Evolutionary conservation across 2,113 vertebrate genomes (phyloP).

Genomic region (Theristicus caerulescens): DNA sequence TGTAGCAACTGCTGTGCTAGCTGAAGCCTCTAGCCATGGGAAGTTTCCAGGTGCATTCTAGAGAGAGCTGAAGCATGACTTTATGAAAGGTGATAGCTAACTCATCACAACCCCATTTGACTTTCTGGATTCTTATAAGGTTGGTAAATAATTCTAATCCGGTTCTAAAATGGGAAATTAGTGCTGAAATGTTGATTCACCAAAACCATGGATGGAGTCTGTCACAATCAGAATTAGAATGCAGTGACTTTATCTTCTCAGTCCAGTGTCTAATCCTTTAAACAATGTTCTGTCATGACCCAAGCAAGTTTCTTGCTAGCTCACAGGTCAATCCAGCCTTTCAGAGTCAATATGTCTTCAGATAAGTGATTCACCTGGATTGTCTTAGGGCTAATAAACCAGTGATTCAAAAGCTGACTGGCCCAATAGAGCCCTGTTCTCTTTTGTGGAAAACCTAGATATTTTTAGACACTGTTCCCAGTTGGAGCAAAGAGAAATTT

Average conservation of each 20-base stretch:
- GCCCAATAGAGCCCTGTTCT: not conserved
- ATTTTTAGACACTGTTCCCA: not conserved
- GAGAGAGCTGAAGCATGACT: not conserved
- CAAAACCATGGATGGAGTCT: not conserved
- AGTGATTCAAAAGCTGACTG: not conserved
- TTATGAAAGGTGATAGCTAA: not conserved
- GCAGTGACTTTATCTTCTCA: not conserved
- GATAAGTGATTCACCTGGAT: not conserved
- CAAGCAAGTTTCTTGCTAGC: not conserved
- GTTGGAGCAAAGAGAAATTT: not conserved
- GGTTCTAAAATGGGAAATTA: not conserved
- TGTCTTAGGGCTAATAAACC: not conserved
- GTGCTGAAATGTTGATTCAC: not conserved
- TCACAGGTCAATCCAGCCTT: not conserved
- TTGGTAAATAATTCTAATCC: not conserved
- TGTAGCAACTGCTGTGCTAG: not conserved
- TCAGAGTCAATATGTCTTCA: not conserved
- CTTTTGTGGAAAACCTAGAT: not conserved
- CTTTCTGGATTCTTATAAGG: not conserved
- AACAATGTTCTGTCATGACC: not conserved
- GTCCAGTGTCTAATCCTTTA: not conserved
- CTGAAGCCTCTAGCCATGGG: not conserved
- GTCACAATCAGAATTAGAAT: not conserved
- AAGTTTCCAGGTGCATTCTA: not conserved
- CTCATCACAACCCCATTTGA: not conserved